Evolutionary conservation across 2,113 vertebrate genomes (phyloP).

Genomic region (Myotis yumanensis): DNA sequence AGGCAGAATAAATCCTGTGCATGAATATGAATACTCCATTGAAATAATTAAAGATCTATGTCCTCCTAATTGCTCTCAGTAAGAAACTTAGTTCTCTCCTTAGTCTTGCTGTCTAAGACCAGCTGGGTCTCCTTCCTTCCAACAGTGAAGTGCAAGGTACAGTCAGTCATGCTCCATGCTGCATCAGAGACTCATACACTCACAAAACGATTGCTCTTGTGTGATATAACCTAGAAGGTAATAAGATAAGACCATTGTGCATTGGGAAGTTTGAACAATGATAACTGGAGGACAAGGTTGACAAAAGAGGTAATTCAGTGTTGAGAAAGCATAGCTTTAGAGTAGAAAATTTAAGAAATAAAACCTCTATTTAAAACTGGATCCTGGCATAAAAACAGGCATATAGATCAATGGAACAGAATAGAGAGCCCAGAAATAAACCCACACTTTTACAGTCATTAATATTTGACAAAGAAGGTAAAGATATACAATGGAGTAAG

Average conservation of each 20-base stretch:
- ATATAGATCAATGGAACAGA: background rate
- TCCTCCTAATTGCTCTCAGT: constrained; percentile 80
- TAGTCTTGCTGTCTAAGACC: constrained; percentile 80
- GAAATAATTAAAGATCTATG: constrained; percentile 74
- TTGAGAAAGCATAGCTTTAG: background rate
- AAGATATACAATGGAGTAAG: background rate
- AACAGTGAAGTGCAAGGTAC: constrained; percentile 68
- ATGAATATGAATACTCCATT: constrained; percentile 53
- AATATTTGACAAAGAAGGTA: background rate
- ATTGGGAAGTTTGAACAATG: background rate
- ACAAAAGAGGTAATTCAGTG: background rate
- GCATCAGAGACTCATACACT: constrained; percentile 59
- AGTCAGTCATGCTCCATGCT: constrained; percentile 52
- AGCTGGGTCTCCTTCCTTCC: constrained; percentile 77
- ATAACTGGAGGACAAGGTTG: background rate
- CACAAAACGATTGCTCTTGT: background rate
- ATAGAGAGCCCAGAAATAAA: background rate
- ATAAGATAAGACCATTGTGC: background rate
- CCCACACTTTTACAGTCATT: background rate
- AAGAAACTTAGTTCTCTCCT: constrained; percentile 74
- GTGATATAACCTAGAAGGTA: background rate
- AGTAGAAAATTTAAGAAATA: background rate
- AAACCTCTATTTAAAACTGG: background rate
- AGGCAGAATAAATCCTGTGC: constrained; percentile 50
- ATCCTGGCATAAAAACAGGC: background rate